Base-by-base conservation (phyloP, 2,888 invertebrate genomes). In the Noctua janthe region DNA sequence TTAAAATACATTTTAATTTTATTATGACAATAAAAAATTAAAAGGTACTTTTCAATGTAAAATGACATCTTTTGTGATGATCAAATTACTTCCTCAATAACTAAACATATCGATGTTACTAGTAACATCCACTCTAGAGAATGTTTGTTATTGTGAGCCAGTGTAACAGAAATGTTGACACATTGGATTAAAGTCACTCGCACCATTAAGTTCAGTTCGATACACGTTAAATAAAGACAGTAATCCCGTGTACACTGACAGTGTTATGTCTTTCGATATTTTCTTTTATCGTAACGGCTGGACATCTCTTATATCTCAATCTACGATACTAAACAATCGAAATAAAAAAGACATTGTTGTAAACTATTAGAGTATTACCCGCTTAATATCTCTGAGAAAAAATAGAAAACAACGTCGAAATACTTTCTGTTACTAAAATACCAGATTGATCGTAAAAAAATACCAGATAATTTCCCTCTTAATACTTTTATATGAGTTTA, bases 381-480 rank as follows among this genome's bases (percentile, higher is more conserved):
- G 54, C n/a, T 66, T 82, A 76, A 80, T 73, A 85, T 64, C 49
- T 85, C 49, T 85, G 82, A 70, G 73, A 82, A 84, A 84, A 51
- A 29, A 2, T 56, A 8, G 29, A 43, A 71, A 74, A 73, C 29
- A 39, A 39, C 17, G 13, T 73, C 29, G 23, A 73, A 3, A 84
- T 20, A 75, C 49, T 74, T 73, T 86, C 56, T 70, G 71, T 66
- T 67, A 74, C 85, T 35, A 73, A 74, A 74, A 91, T 89, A 90
- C 88, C 49, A 87, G 88, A 84, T 81, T 73, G 88, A 78, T 88
- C 90, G 88, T 93, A 91, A 93, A 92, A 92, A 83, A 79, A 85
- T 72, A 62, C 74, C 43, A 82, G 82, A 88, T 89, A 86, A 80
- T 88, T 84, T 79, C 76, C 79, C 80, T 85, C 85, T 91, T 89